These are phyloP conservation scores for Papilio elwesi DNA, from an alignment of 2,888 invertebrate species.

Conservation along the genomic window DNA sequence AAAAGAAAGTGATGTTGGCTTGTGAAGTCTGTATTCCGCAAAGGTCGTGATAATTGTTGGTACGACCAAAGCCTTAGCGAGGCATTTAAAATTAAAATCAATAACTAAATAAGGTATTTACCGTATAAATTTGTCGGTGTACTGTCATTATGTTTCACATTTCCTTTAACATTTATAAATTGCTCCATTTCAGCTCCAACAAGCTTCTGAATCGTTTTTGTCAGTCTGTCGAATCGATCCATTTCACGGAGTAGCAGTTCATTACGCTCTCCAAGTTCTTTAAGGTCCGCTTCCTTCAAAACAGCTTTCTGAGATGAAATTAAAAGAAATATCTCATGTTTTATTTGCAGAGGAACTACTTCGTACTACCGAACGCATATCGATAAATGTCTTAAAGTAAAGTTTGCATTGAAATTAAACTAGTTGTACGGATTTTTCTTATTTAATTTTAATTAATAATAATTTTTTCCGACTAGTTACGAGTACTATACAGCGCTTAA, in stretches of 20 bases:
- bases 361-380: no score
- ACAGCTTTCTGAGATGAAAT: constrained; percentile 75
- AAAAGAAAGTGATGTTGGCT: no score
- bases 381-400: no score
- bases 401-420: no score
- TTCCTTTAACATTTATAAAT: constrained; percentile 50
- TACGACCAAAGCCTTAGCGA: neutral
- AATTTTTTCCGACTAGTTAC: no score
- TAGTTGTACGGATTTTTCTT: no score
- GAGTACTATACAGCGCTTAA: no score
- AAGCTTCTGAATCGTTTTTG: constrained; percentile 82
- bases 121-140: constrained; percentile 57
- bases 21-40: no score
- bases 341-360: neutral
- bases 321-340: neutral
- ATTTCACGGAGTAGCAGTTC: constrained; percentile 84
- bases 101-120: constrained; percentile 40
- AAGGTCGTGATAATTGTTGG: no score
- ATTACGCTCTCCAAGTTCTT: constrained; percentile 83
- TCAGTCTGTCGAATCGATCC: constrained; percentile 85
- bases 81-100: neutral
- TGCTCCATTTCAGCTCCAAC: constrained; percentile 66
- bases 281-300: constrained; percentile 84
- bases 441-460: no score
- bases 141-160: constrained; percentile 47